These are phyloP conservation scores for Chitala chitala DNA, from an alignment of 2,113 vertebrate genomes.

Conservation along the genomic window DNA sequence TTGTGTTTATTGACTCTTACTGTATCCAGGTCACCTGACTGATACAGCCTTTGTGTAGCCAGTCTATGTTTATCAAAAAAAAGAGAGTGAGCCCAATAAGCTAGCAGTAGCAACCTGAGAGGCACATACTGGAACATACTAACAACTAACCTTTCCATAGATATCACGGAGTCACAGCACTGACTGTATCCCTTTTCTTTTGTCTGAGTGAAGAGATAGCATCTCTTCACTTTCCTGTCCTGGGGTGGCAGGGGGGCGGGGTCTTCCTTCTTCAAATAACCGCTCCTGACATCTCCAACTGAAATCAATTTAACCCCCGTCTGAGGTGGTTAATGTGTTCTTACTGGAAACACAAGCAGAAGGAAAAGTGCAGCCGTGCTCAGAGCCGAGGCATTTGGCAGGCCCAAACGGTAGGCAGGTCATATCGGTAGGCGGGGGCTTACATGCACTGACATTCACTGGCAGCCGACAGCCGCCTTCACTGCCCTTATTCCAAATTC, in stretches of 20 bases:
- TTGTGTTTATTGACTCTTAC: not conserved
- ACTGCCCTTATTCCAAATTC: not conserved
- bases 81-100: not conserved
- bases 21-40: not conserved
- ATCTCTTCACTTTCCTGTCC: conserved; percentile 34
- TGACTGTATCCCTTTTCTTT: not conserved
- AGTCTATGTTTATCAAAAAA: not conserved
- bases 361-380: not conserved
- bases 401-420: not conserved
- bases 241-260: no score
- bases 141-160: not conserved
- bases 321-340: conserved; percentile 49
- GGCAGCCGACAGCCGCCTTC: not conserved
- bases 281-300: conserved; percentile 44
- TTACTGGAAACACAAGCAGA: not conserved
- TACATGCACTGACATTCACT: not conserved
- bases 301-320: conserved; percentile 55
- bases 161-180: not conserved
- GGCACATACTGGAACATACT: not conserved
- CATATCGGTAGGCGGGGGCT: not conserved
- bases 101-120: no score
- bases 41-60: not conserved
- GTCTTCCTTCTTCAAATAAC: conserved; percentile 26
- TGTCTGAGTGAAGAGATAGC: not conserved
- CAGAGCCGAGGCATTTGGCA: not conserved